phyloP scores from a whole-genome alignment of 1,140 invertebrate genomes.

The Pogonomyrmex californicus region DNA sequence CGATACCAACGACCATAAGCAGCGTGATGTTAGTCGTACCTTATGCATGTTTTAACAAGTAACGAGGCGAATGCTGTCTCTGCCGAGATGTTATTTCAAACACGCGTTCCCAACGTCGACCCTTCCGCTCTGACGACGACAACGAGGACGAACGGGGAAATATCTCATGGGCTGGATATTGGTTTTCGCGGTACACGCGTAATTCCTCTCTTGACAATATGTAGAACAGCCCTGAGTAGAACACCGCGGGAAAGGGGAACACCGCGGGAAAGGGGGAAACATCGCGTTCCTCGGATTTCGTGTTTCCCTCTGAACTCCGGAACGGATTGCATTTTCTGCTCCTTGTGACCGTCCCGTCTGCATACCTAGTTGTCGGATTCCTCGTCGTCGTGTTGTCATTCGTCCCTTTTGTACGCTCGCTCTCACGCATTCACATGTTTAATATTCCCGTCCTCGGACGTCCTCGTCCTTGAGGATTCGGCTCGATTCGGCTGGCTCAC shows the following conservation, averaged over 20 bases:
- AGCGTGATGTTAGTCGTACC: neutral
- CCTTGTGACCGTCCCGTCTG: neutral
- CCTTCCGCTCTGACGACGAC: neutral
- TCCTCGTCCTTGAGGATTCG: neutral
- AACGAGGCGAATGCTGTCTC: neutral
- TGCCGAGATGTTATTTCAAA: conserved; percentile 66
- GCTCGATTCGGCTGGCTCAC: neutral
- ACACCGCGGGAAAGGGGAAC: neutral
- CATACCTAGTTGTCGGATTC: conserved; percentile 13
- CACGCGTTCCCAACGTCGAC: conserved; percentile 55
- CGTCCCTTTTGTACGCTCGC: neutral
- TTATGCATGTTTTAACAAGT: conserved; percentile 7
- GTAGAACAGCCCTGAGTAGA: conserved; percentile 20
- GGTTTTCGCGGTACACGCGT: conserved; percentile 66
- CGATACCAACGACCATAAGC: neutral
- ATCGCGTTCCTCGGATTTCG: conserved; percentile 67
- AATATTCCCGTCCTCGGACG: neutral
- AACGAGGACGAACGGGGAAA: conserved; percentile 58
- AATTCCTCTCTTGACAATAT: conserved; percentile 69
- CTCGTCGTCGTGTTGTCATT: conserved; percentile 5
- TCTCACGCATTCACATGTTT: neutral
- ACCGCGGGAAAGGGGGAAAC: conserved; percentile 37
- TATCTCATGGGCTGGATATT: conserved; percentile 73
- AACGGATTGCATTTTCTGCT: conserved; percentile 70
- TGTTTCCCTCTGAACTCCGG: conserved; percentile 49